Percentiles rank a stretch among this genome's conserved stretches.
Evolutionary conservation across 2,888 invertebrate species (phyloP).

Genomic region (Dorcus hopei): DNA sequence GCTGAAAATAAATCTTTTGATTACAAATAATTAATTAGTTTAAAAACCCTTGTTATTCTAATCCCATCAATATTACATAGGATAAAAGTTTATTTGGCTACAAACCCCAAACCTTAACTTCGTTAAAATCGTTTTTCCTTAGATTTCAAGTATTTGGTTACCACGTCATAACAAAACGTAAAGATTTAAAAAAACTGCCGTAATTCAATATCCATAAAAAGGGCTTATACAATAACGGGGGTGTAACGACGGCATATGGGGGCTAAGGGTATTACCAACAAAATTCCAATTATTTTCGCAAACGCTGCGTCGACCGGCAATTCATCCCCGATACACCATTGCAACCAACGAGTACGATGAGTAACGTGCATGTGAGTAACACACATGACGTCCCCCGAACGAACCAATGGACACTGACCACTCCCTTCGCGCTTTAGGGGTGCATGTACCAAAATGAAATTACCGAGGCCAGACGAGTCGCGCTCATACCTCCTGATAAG

Average conservation of each 20-base stretch:
- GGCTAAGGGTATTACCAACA: conserved; percentile 17
- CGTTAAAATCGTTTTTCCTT: no score
- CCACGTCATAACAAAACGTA: no score
- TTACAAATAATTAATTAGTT: no score
- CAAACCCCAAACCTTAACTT: no score
- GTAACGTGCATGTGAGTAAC: conserved; percentile 5
- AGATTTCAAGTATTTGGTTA: no score
- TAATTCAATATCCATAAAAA: conserved; percentile 24
- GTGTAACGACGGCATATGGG: conserved; percentile 25
- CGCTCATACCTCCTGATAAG: not conserved
- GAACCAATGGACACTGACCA: conserved; percentile 40
- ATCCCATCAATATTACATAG: no score
- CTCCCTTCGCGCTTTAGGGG: conserved; percentile 24
- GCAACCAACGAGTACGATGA: not conserved
- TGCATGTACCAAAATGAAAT: not conserved
- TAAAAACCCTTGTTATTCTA: no score
- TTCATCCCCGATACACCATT: not conserved
- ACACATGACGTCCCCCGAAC: conserved; percentile 14
- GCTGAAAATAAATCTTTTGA: no score
- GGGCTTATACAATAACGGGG: conserved; percentile 14
- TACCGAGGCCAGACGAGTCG: not conserved
- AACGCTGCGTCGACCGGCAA: conserved; percentile 6
- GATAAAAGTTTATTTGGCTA: no score
- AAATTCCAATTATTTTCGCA: conserved; percentile 29
- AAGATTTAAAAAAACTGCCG: not conserved